Evolutionary conservation across 2,113 vertebrate species (phyloP).

Genomic region (Actenoides lindsayi): DNA sequence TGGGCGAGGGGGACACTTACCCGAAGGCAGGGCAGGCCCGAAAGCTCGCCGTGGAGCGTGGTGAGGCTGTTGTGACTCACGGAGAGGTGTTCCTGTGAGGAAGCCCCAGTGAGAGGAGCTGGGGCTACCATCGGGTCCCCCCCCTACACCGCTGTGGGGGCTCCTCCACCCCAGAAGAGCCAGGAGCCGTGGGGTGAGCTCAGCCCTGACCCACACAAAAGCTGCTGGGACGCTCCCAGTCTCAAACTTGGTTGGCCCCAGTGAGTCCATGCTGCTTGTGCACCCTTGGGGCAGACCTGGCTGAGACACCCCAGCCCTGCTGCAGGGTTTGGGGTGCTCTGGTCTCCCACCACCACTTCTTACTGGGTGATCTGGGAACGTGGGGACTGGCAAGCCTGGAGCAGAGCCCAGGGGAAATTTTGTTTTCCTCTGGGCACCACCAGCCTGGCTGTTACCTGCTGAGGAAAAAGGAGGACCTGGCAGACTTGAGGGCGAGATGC

Average conservation of each 20-base stretch:
- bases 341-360: neutral
- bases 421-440: neutral
- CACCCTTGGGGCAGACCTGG: neutral
- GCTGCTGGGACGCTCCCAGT: neutral
- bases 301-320: neutral
- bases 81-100: conserved; percentile 90
- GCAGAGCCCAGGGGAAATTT: neutral
- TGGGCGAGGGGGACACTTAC: conserved; percentile 67
- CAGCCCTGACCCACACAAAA: neutral
- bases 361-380: neutral
- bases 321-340: neutral
- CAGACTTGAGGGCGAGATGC: neutral
- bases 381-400: neutral
- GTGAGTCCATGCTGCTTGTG: fast-evolving
- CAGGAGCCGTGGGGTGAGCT: neutral
- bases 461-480: neutral
- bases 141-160: fast-evolving
- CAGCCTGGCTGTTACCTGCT: neutral
- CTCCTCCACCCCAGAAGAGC: neutral
- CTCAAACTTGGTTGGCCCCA: neutral
- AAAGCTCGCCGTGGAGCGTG: conserved; percentile 94
- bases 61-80: conserved; percentile 97
- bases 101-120: neutral
- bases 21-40: conserved; percentile 92
- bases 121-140: fast-evolving